Evolutionary conservation across 2,888 invertebrate species (phyloP).

Genomic region (Macrophya annulata): DNA sequence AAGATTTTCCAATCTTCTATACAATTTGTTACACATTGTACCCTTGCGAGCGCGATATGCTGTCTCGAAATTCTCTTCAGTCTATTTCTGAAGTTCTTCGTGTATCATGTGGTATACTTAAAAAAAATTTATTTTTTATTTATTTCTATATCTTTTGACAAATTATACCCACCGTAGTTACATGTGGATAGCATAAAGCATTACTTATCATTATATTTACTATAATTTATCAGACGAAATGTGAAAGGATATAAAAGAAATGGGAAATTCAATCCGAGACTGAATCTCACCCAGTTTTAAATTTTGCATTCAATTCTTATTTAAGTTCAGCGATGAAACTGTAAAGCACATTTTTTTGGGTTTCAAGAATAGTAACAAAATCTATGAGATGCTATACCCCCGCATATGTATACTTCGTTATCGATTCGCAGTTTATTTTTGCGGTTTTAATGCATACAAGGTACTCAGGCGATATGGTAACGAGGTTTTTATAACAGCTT

Average conservation of each 20-base stretch:
- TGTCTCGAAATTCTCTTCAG: constrained; percentile 13
- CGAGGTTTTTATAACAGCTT: neutral
- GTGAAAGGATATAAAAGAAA: neutral
- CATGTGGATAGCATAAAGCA: neutral
- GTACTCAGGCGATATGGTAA: constrained; percentile 15
- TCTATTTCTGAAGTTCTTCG: constrained; percentile 3
- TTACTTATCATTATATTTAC: neutral
- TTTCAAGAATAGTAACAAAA: neutral
- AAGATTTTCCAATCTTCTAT: neutral
- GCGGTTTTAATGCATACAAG: neutral
- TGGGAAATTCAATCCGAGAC: neutral
- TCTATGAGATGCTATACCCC: neutral
- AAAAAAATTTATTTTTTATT: no score
- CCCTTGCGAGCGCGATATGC: neutral
- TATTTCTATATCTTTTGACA: neutral
- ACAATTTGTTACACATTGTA: constrained; percentile 28
- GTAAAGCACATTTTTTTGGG: neutral
- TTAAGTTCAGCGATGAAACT: constrained; percentile 10
- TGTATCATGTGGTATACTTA: neutral
- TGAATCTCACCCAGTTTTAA: neutral
- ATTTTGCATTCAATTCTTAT: constrained; percentile 23
- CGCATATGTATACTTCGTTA: no score
- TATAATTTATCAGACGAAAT: constrained; percentile 2
- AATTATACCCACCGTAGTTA: neutral
- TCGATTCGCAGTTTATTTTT: neutral